phyloP scores from a whole-genome alignment of 2,888 invertebrate genomes.

The Nysson spinosus region DNA sequence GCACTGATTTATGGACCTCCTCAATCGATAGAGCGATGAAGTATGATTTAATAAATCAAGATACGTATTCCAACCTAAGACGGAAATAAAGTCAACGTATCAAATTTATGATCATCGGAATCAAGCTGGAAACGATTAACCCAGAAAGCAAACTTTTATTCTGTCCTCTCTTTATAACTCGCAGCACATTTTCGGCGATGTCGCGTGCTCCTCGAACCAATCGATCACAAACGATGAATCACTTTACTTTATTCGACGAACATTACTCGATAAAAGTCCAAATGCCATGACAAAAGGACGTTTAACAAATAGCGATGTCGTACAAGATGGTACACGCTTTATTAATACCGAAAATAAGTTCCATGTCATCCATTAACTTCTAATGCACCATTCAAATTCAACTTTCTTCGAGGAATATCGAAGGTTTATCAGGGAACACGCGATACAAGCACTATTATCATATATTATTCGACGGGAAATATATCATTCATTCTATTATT shows the following conservation, averaged over 20 bases:
- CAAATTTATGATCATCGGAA: too few species aligned
- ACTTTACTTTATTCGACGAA: not conserved
- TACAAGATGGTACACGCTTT: slow-evolving; percentile 37
- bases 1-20: too few species aligned
- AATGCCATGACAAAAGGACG: slow-evolving; percentile 45
- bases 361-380: slow-evolving; percentile 34
- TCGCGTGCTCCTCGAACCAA: slow-evolving; percentile 26
- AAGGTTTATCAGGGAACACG: too few species aligned
- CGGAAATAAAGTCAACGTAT: too few species aligned
- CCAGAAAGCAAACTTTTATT: slow-evolving; percentile 7
- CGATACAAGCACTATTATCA: too few species aligned
- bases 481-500: too few species aligned
- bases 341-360: slow-evolving; percentile 18
- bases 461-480: too few species aligned
- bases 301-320: slow-evolving; percentile 41
- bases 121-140: not conserved
- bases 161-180: not conserved
- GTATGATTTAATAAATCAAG: too few species aligned
- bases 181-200: not conserved
- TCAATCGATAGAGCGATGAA: too few species aligned
- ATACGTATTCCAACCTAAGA: too few species aligned
- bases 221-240: slow-evolving; percentile 10
- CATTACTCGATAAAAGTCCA: not conserved
- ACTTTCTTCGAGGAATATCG: too few species aligned
- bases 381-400: not conserved